phyloP scores from a whole-genome alignment of 2,888 invertebrate species.

The Cantharis lateralis region DNA sequence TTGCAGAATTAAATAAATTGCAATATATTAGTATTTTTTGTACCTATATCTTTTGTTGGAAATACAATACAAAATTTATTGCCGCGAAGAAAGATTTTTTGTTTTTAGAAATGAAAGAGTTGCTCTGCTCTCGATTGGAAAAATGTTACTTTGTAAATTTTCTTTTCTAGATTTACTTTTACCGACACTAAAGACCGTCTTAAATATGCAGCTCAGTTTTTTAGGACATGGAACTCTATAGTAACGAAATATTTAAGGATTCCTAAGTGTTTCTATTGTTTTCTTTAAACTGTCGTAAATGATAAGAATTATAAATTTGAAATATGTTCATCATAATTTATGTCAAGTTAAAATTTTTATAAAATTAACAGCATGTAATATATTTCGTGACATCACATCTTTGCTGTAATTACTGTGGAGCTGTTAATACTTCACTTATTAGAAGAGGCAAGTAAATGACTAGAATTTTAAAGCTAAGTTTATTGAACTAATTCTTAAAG shows the following conservation, averaged over 20 bases:
- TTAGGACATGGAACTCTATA: no score
- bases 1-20: no score
- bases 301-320: neutral
- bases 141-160: no score
- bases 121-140: no score
- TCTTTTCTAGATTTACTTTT: no score
- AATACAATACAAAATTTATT: no score
- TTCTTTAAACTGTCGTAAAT: neutral
- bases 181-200: no score
- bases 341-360: neutral
- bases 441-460: neutral
- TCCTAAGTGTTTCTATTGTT: neutral
- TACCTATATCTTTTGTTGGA: no score
- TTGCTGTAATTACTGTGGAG: neutral
- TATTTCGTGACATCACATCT: neutral
- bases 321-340: neutral
- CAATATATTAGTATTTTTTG: no score
- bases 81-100: no score
- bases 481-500: neutral
- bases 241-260: neutral
- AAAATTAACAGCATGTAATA: neutral
- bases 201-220: no score
- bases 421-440: neutral
- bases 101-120: no score
- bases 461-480: neutral